phyloP scores from a whole-genome alignment of 2,888 invertebrate genomes.

The Podotricha telesiphe region DNA sequence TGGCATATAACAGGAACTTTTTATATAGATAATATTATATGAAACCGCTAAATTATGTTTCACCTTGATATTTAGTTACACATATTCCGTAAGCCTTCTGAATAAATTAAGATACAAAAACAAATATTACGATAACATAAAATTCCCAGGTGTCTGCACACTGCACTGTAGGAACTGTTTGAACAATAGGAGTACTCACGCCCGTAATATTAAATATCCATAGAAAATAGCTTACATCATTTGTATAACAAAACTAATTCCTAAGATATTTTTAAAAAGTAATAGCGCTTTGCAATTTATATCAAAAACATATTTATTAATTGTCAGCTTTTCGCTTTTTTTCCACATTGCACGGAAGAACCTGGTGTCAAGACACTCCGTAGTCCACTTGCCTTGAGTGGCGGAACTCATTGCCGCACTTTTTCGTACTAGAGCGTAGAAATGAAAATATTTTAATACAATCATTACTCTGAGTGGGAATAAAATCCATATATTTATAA shows the following conservation, averaged over 20 bases:
- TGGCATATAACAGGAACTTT: neutral
- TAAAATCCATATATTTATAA: neutral
- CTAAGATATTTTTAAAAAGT: neutral
- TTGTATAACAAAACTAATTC: neutral
- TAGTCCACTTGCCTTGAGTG: no score
- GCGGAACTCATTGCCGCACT: no score
- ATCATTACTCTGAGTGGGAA: no score
- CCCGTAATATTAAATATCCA: slow-evolving; percentile 10
- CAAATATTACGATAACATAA: slow-evolving; percentile 32
- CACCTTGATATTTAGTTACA: slow-evolving; percentile 17
- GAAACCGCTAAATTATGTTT: neutral
- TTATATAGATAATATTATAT: neutral
- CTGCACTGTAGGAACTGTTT: slow-evolving; percentile 18
- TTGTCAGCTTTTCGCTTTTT: no score
- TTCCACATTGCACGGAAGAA: no score
- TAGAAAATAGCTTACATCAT: slow-evolving; percentile 11
- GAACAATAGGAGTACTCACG: slow-evolving; percentile 24
- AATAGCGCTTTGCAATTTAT: neutral
- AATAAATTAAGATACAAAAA: slow-evolving; percentile 30
- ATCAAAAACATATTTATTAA: neutral
- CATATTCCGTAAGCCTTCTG: slow-evolving; percentile 19
- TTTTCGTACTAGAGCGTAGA: no score
- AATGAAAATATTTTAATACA: no score
- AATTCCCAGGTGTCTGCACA: slow-evolving; percentile 32
- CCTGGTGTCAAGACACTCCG: no score